A percentile compares a stretch with the other conserved stretches of the same genome.
These are phyloP conservation scores for Plagodis pulveraria DNA, from an alignment of 2,888 invertebrate genomes.

Conservation along the genomic window DNA sequence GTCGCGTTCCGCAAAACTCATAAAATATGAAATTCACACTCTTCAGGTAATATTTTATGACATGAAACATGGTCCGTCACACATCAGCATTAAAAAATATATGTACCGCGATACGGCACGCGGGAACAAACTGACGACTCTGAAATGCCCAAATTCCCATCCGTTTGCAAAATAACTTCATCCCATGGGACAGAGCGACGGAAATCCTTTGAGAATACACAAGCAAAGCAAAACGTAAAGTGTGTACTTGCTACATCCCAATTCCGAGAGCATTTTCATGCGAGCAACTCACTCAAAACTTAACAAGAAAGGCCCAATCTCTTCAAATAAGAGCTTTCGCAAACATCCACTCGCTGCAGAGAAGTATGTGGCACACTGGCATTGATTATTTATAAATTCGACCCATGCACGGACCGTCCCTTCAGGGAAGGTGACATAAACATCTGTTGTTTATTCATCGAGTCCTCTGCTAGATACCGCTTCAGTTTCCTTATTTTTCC, in stretches of 20 bases:
- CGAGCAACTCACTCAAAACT: conserved; percentile 28
- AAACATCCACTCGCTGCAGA: conserved; percentile 24
- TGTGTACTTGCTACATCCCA: conserved; percentile 13
- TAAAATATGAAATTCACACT: conserved; percentile 3
- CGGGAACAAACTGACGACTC: conserved; percentile 6
- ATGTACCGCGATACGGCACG: conserved; percentile 23
- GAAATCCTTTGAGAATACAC: conserved; percentile 13
- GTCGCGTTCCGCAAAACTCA: not conserved
- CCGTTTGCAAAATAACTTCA: conserved; percentile 17
- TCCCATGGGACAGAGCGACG: conserved; percentile 3
- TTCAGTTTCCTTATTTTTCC: conserved; percentile 51
- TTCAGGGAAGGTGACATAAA: conserved; percentile 53
- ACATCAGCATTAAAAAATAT: conserved; percentile 8
- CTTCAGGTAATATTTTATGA: conserved; percentile 6
- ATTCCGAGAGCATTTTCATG: conserved; percentile 8
- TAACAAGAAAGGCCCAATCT: conserved; percentile 32
- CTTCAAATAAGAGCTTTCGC: conserved; percentile 30
- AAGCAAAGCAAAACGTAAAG: conserved; percentile 8
- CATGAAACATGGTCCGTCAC: conserved; percentile 13
- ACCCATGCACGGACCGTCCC: conserved; percentile 47
- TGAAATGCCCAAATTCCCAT: not conserved
- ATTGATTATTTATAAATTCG: conserved; percentile 66
- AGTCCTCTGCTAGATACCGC: conserved; percentile 52
- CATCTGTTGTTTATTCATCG: conserved; percentile 76
- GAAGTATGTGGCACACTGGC: conserved; percentile 36